A percentile compares a stretch with the other conserved stretches of the same genome.
Conservation (phyloP, 2,113 vertebrate species). For the Jacana jacana region DNA sequence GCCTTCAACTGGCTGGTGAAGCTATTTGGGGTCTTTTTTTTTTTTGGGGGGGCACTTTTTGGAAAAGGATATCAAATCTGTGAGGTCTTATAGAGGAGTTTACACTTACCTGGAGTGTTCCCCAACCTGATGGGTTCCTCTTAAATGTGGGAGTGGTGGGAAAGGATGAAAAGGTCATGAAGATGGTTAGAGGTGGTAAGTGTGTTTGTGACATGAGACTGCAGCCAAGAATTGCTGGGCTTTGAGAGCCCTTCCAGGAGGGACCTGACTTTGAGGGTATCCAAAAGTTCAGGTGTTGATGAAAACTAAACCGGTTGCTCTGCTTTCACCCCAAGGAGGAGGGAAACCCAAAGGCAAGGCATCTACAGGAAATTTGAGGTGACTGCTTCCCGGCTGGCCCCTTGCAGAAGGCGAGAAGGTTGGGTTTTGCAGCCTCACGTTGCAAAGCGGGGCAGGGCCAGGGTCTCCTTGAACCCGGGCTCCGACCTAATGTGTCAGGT, state of each 20-base stretch:
- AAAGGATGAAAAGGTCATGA: not conserved
- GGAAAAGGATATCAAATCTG: not conserved
- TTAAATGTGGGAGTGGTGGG: not conserved
- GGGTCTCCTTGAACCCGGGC: not conserved
- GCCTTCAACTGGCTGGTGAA: not conserved
- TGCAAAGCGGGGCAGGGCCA: not conserved
- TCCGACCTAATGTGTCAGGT: accelerated
- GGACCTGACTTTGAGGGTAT: not conserved
- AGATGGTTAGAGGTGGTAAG: conserved; percentile 17
- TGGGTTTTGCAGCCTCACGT: not conserved
- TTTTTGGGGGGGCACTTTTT: not conserved
- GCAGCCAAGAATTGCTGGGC: not conserved
- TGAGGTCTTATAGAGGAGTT: not conserved
- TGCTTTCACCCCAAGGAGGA: not conserved
- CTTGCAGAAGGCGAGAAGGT: accelerated
- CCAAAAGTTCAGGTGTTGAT: not conserved
- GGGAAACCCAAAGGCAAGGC: not conserved
- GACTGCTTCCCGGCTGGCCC: not conserved
- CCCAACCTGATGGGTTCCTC: not conserved
- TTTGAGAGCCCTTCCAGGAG: not conserved
- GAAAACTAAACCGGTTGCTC: not conserved
- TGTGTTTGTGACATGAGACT: not conserved
- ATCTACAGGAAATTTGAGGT: not conserved
- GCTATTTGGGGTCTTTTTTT: not conserved
- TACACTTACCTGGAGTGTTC: not conserved